Evolutionary conservation across 1,140 invertebrate genomes (phyloP), one percentile per base, ranked within the genome.

Genomic region (Drosophila pseudoananassae): DNA sequence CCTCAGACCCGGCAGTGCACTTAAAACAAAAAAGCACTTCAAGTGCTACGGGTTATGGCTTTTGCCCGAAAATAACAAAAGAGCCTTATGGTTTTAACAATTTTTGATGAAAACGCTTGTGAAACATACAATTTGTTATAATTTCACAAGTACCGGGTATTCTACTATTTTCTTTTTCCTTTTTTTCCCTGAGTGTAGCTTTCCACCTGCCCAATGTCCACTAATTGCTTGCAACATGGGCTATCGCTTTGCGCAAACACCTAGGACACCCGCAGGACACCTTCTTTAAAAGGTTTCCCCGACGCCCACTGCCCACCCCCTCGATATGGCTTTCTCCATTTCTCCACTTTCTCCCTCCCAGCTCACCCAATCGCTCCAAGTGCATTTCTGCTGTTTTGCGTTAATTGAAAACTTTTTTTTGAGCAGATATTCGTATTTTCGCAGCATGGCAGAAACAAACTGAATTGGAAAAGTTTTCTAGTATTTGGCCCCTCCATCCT

Each of bases 351-450:
- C 43, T 2, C 59, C 5, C 38, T 12, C 14, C 46, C 0, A 3
- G 8, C 29, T 14, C 38, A 5, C 10, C n/a, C 38, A 8, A 23
- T 40, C 43, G 25, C 29, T 31, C 61, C 51, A 68, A 80, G 59
- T 81, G 78, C 82, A 87, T 82, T 87, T 87, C 74, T 54, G 76
- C 83, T 82, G 74, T 82, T 82, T 68, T 61, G 80, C 82, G 65
- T 87, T 87, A 87, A 87, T 87, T 87, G 83, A 87, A 87, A 87
- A 87, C 83, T 87, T 81, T 85, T 57, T 15, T 56, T 15, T 25
- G 49, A 68, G 49, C 54, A 73, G 78, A 82, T 85, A 87, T 84
- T 85, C 71, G 76, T 72, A 78, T 76, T 79, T 68, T 64, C 81
- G 38, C 58, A 68, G 71, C 61, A 69, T 57, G 58, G 53, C 31